A percentile compares a stretch with the other conserved stretches of the same genome.
Conservation (phyloP, 2,113 vertebrate species). For the Eidolon helvum region DNA sequence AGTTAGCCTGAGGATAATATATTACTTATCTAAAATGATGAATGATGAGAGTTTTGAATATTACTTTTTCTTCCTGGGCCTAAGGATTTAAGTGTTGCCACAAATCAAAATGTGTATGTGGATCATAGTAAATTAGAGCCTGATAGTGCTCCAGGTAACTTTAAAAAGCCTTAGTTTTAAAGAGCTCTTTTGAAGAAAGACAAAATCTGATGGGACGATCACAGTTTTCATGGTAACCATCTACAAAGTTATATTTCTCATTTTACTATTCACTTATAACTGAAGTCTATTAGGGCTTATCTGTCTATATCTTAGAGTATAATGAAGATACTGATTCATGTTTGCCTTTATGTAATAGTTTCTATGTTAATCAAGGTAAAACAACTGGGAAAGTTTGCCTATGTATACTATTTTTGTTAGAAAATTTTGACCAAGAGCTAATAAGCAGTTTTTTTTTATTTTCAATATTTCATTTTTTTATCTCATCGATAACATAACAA, state of each 20-base stretch:
- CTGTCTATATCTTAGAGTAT: background rate
- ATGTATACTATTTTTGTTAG: background rate
- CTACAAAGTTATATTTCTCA: background rate
- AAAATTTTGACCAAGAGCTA: background rate
- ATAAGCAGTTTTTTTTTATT: background rate
- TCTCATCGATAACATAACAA: background rate
- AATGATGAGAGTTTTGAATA: background rate
- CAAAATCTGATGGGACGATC: background rate
- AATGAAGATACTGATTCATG: background rate
- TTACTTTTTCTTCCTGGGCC: background rate
- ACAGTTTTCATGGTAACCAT: background rate
- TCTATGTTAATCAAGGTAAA: constrained; percentile 23
- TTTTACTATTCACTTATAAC: background rate
- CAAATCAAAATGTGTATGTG: background rate
- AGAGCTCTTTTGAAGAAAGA: background rate
- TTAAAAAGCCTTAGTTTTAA: background rate
- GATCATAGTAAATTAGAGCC: background rate
- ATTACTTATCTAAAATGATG: background rate
- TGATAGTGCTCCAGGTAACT: background rate
- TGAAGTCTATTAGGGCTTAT: background rate
- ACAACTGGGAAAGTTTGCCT: background rate
- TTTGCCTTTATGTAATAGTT: background rate
- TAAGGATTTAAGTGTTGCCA: background rate
- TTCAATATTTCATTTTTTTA: background rate
- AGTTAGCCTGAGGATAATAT: background rate